Conservation (phyloP, 1,140 invertebrate species). For the Stenopsyche tienmushanensis region DNA sequence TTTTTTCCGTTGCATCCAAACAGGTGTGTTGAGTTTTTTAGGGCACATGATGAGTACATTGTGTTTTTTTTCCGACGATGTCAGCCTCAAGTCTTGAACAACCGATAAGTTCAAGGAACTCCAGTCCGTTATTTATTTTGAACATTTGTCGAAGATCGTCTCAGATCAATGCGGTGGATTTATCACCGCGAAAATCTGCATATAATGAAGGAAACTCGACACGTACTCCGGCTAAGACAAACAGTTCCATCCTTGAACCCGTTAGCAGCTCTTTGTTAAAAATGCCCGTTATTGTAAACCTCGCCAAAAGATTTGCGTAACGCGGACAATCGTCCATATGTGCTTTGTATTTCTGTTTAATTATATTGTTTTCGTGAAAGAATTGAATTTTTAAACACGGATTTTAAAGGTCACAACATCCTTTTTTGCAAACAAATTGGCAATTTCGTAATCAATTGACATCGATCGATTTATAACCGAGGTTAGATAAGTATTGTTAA, state of each 20-base stretch:
- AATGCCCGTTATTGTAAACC: constrained; percentile 9
- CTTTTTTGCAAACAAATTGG: background rate
- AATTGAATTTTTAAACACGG: background rate
- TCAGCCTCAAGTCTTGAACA: too few species aligned
- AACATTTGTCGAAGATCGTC: background rate
- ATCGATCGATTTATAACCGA: too few species aligned
- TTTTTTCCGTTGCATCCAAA: too few species aligned
- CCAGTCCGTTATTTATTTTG: background rate
- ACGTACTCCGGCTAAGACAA: background rate
- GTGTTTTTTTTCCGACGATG: too few species aligned
- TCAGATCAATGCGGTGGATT: background rate
- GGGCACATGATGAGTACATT: too few species aligned
- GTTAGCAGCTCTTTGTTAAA: background rate
- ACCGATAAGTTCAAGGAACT: background rate
- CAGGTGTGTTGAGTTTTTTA: too few species aligned
- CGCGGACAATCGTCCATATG: constrained; percentile 5
- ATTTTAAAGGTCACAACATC: background rate
- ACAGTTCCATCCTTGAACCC: constrained; percentile 22
- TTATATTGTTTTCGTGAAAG: background rate
- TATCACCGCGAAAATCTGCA: background rate
- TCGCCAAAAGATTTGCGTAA: constrained; percentile 22
- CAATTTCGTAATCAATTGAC: too few species aligned
- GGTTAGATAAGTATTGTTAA: too few species aligned
- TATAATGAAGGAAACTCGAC: background rate
- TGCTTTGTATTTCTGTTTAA: constrained; percentile 3